A percentile compares a stretch with the other conserved stretches of the same genome.
Conservation (phyloP, 2,888 invertebrate species). For the Esperia sulphurella region DNA sequence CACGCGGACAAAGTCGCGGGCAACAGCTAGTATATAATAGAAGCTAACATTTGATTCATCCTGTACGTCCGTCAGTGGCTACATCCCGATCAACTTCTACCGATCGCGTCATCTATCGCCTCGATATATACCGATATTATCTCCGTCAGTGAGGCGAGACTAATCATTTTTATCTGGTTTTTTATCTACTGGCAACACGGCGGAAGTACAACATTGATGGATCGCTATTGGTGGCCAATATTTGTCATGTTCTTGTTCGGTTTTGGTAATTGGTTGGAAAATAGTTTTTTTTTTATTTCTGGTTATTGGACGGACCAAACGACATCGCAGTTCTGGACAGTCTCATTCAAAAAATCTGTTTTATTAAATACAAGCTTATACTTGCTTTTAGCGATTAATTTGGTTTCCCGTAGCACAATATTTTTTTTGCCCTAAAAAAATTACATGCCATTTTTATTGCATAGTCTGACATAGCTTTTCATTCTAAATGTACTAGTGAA, state of each 20-base stretch:
- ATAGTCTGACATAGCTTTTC: too few species aligned
- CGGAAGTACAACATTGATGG: conserved; percentile 56
- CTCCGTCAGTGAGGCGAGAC: conserved; percentile 50
- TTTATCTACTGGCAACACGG: conserved; percentile 15
- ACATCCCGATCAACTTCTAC: conserved; percentile 38
- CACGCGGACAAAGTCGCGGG: too few species aligned
- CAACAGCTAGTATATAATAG: too few species aligned
- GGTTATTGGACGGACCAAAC: too few species aligned
- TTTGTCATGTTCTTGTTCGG: conserved; percentile 23
- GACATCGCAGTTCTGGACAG: too few species aligned
- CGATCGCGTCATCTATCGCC: conserved; percentile 36
- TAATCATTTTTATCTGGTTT: conserved; percentile 55
- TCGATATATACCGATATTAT: conserved; percentile 43
- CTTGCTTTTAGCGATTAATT: too few species aligned
- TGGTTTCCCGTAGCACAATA: too few species aligned
- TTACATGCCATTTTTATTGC: too few species aligned
- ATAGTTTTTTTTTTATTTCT: background rate
- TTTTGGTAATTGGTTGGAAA: conserved; percentile 22
- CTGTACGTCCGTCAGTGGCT: conserved; percentile 42
- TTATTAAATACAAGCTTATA: too few species aligned
- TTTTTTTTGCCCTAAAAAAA: too few species aligned
- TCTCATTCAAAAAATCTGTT: too few species aligned
- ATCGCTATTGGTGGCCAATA: conserved; percentile 31
- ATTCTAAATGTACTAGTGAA: too few species aligned
- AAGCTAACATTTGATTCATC: conserved; percentile 20